phyloP scores from a whole-genome alignment of 2,113 vertebrate genomes.

The Dicaeum eximium region DNA sequence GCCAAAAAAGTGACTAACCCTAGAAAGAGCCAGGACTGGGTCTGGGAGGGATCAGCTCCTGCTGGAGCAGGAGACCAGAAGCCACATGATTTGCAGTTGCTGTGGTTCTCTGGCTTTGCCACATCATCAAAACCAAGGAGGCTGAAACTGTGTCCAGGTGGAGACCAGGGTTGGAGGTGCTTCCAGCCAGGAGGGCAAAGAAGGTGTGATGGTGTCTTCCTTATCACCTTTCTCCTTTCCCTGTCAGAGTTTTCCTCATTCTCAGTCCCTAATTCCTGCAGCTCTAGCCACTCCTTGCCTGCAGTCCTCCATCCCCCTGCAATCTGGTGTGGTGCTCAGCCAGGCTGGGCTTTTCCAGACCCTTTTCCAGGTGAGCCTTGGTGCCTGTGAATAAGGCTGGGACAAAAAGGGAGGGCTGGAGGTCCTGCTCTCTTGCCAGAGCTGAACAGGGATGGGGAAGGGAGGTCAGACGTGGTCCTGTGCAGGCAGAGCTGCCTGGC shows the following conservation, averaged over 20 bases:
- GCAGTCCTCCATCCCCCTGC: background rate
- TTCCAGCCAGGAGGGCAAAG: background rate
- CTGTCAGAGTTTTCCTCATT: background rate
- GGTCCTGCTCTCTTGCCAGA: background rate
- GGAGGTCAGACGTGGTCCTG: background rate
- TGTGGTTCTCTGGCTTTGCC: background rate
- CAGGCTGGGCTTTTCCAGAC: background rate
- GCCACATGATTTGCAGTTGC: background rate
- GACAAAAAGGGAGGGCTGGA: background rate
- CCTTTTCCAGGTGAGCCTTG: background rate
- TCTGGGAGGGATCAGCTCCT: background rate
- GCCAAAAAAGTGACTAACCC: background rate
- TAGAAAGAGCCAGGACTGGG: background rate
- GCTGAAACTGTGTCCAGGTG: background rate
- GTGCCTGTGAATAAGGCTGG: background rate
- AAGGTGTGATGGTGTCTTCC: background rate
- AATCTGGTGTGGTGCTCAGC: background rate
- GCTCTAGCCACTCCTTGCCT: background rate
- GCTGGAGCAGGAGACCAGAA: background rate
- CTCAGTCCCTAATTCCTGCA: background rate
- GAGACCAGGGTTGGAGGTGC: background rate
- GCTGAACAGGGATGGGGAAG: accelerated
- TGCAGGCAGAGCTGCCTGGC: background rate
- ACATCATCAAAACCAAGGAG: background rate
- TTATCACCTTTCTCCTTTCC: background rate